Conservation (phyloP, 1,140 invertebrate species). For the Drosophila santomea region DNA sequence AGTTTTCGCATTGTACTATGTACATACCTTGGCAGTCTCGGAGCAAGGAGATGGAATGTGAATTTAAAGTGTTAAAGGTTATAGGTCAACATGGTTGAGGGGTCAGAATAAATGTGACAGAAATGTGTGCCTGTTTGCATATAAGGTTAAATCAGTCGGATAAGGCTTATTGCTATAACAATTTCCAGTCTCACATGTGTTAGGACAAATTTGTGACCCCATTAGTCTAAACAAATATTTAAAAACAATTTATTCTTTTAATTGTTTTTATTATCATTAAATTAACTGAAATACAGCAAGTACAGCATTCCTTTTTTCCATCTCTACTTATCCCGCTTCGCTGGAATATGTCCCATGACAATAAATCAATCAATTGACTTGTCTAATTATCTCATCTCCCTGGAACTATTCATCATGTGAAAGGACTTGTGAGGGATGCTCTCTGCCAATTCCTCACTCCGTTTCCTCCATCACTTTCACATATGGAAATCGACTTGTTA, state of each 20-base stretch:
- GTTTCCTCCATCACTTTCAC: constrained; percentile 2
- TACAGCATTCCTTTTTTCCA: not conserved
- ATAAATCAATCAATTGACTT: constrained; percentile 49
- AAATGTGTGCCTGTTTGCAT: not conserved
- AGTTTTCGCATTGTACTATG: constrained; percentile 36
- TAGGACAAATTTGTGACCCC: no score
- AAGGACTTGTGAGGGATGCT: constrained; percentile 15
- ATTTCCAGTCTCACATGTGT: no score
- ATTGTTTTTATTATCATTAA: not conserved
- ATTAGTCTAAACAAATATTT: no score
- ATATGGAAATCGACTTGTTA: constrained; percentile 63
- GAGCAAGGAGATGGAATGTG: not conserved
- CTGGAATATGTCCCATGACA: constrained; percentile 4
- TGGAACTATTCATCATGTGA: constrained; percentile 38
- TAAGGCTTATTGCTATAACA: no score
- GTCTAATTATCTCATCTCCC: constrained; percentile 47
- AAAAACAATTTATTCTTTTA: no score
- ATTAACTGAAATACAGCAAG: no score
- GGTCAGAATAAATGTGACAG: not conserved
- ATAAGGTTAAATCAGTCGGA: not conserved
- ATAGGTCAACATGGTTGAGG: not conserved
- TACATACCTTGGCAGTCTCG: constrained; percentile 8
- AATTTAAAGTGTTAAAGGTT: constrained; percentile 22
- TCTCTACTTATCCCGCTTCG: not conserved
- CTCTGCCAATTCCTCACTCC: constrained; percentile 14